Percentiles rank a stretch among this genome's conserved stretches.
These are phyloP conservation scores for Stigmatopora nigra DNA, from an alignment of 2,113 vertebrate genomes.

Conservation along the genomic window DNA sequence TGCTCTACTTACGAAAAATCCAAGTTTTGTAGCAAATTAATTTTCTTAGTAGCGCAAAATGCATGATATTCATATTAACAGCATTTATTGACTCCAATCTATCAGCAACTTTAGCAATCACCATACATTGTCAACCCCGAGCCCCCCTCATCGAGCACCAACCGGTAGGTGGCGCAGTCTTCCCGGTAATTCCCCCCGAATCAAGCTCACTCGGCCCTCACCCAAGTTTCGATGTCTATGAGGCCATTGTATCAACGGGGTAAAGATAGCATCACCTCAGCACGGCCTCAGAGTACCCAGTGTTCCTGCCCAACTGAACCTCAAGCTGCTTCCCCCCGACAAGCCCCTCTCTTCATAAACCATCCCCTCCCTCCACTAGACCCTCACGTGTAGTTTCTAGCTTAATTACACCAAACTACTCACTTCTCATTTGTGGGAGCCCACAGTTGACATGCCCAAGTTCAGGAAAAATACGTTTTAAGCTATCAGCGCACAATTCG, in stretches of 20 bases:
- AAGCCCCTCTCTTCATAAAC: slow-evolving; percentile 14
- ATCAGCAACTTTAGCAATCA: background rate
- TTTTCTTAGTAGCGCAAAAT: no score
- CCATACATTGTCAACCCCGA: background rate
- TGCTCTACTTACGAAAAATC: no score
- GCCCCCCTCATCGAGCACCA: slow-evolving; percentile 14
- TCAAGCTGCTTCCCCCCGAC: slow-evolving; percentile 22
- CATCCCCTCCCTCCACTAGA: background rate
- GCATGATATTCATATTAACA: no score
- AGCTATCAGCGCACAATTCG: slow-evolving; percentile 26
- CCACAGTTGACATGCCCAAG: slow-evolving; percentile 5
- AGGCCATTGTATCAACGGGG: slow-evolving; percentile 50
- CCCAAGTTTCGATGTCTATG: slow-evolving; percentile 46
- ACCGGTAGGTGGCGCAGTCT: slow-evolving; percentile 56
- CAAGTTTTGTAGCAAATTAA: no score
- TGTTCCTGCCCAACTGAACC: slow-evolving; percentile 42
- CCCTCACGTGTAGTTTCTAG: slow-evolving; percentile 8
- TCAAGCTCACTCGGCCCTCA: slow-evolving; percentile 10
- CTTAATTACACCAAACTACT: slow-evolving; percentile 21
- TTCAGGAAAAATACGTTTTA: slow-evolving; percentile 23
- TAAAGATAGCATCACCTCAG: slow-evolving; percentile 59
- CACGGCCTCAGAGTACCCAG: slow-evolving; percentile 45
- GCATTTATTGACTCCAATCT: background rate
- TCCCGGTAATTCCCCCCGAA: slow-evolving; percentile 26
- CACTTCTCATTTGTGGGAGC: slow-evolving; percentile 10